A percentile compares a stretch with the other conserved stretches of the same genome.
Evolutionary conservation across 2,797 vertebrate species (phyloP).

Genomic region (Semaprochilodus insignis): DNA sequence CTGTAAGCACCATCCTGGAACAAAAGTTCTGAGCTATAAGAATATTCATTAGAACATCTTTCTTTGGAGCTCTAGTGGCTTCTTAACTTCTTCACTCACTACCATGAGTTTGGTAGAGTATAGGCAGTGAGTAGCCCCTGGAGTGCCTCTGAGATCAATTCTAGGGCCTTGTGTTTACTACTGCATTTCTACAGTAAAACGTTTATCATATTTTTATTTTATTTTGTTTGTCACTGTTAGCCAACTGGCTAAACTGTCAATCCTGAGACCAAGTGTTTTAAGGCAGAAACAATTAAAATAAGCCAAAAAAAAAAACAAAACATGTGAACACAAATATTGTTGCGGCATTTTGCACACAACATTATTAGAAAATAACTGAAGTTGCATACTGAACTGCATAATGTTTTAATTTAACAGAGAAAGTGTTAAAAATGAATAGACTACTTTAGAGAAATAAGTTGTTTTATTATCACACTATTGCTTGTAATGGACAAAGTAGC

Average conservation of each 20-base stretch:
- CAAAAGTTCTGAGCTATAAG: conserved; percentile 11
- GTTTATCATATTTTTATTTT: too few species aligned
- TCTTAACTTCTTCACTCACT: background rate
- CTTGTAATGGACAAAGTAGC: background rate
- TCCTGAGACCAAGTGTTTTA: background rate
- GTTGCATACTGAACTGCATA: background rate
- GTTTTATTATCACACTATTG: background rate
- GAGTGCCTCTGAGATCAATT: background rate
- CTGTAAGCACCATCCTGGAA: too few species aligned
- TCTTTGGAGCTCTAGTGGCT: background rate
- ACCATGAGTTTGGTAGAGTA: background rate
- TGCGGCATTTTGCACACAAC: background rate
- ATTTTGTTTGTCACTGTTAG: background rate
- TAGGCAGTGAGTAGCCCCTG: too few species aligned
- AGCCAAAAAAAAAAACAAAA: background rate
- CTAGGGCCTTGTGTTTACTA: background rate
- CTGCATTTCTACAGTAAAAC: background rate
- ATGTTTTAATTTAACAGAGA: background rate
- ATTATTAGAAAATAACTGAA: too few species aligned
- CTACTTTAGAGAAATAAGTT: background rate
- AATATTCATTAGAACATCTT: conserved; percentile 11
- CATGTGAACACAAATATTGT: background rate
- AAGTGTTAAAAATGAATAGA: background rate
- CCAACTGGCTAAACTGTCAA: too few species aligned
- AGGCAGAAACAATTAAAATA: background rate